Percentiles rank a stretch among this genome's conserved stretches.
These are phyloP conservation scores for Sericinus montela DNA, from an alignment of 2,888 invertebrate species.

Conservation along the genomic window DNA sequence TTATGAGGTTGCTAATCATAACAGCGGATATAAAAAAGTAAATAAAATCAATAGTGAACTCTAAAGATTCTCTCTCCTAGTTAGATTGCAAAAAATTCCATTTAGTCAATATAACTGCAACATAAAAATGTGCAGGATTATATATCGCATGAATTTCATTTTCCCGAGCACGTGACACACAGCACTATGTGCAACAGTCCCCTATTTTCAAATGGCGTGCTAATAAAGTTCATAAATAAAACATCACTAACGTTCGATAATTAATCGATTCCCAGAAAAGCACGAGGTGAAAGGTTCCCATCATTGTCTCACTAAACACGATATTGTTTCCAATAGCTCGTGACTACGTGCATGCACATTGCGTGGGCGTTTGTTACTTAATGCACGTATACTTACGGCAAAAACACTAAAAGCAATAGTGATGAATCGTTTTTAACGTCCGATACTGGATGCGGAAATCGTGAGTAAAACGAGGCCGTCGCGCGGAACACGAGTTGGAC, in stretches of 20 bases:
- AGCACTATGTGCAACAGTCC: too few species aligned
- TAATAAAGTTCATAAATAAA: constrained; percentile 41
- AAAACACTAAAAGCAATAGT: constrained; percentile 65
- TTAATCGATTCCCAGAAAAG: constrained; percentile 45
- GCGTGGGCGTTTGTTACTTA: constrained; percentile 54
- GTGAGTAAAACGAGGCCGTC: constrained; percentile 33
- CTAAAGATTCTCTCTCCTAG: too few species aligned
- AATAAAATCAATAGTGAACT: too few species aligned
- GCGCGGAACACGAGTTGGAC: constrained; percentile 38
- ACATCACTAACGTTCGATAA: constrained; percentile 24
- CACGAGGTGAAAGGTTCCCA: constrained; percentile 57
- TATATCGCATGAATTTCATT: too few species aligned
- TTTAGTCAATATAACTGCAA: too few species aligned
- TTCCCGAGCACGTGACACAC: too few species aligned
- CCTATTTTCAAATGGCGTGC: not conserved
- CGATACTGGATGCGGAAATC: constrained; percentile 43
- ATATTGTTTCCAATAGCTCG: constrained; percentile 31
- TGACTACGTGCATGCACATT: constrained; percentile 42
- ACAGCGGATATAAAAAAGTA: too few species aligned
- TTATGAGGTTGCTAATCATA: too few species aligned
- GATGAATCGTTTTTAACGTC: constrained; percentile 42
- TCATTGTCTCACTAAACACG: constrained; percentile 39
- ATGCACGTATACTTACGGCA: constrained; percentile 31
- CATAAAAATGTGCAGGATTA: too few species aligned
- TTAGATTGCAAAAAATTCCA: too few species aligned